phyloP scores from a whole-genome alignment of 2,797 vertebrate genomes.

The Urophycis tenuis region DNA sequence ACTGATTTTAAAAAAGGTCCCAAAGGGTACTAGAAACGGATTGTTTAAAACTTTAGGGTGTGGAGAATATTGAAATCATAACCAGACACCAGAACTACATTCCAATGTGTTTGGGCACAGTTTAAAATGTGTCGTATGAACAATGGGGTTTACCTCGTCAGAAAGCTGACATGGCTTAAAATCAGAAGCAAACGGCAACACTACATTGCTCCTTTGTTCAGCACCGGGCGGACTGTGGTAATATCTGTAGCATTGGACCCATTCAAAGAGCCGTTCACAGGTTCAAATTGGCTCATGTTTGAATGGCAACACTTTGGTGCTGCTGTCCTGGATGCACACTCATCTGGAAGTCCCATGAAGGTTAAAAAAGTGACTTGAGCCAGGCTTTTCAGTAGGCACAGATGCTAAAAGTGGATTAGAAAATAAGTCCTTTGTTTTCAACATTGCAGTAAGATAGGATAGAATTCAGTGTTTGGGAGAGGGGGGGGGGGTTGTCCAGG shows the following conservation, averaged over 20 bases:
- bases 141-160: too few relatives aligned
- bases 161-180: neutral
- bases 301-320: neutral
- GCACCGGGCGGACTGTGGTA: neutral
- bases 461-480: conserved; percentile 23
- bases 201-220: too few relatives aligned
- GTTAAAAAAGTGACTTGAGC: conserved; percentile 9
- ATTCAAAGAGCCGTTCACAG: neutral
- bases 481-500: neutral
- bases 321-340: neutral
- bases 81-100: neutral
- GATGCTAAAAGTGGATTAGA: too few relatives aligned
- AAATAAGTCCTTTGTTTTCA: conserved; percentile 24
- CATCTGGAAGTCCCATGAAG: neutral
- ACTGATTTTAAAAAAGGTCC: conserved; percentile 27
- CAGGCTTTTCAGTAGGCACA: too few relatives aligned
- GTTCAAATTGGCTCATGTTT: neutral
- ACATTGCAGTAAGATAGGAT: conserved; percentile 28
- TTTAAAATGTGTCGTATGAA: neutral
- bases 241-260: neutral
- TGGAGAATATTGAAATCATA: conserved; percentile 9
- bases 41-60: conserved; percentile 25
- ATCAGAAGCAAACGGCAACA: too few relatives aligned
- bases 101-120: neutral
- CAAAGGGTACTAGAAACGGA: conserved; percentile 45